Conservation (phyloP, 2,113 vertebrate genomes). For the Ia io region DNA sequence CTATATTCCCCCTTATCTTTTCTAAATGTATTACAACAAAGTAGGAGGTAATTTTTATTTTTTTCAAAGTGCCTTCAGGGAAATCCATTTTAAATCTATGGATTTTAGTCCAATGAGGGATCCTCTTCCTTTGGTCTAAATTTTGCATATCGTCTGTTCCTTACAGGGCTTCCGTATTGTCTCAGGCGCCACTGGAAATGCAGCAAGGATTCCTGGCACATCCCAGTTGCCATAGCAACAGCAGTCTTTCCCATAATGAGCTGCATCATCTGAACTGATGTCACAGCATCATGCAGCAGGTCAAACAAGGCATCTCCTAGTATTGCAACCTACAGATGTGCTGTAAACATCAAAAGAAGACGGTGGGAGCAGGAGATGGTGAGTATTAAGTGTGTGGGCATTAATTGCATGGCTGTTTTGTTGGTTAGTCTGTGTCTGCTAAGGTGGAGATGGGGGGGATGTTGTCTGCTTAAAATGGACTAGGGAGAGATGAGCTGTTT, state of each 20-base stretch:
- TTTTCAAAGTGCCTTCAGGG: constrained; percentile 33
- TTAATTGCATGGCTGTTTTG: constrained; percentile 70
- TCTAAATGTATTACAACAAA: constrained; percentile 29
- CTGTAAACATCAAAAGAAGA: constrained; percentile 88
- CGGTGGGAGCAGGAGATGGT: constrained; percentile 91
- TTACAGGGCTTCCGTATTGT: constrained; percentile 88
- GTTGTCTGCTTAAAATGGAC: constrained; percentile 82
- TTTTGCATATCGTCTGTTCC: constrained; percentile 82
- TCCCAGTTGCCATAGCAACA: constrained; percentile 95
- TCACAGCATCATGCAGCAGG: constrained; percentile 95
- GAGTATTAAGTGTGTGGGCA: constrained; percentile 81
- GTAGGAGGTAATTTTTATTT: constrained; percentile 13
- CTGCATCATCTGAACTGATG: constrained; percentile 96
- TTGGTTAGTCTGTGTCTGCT: constrained; percentile 67
- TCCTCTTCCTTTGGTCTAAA: constrained; percentile 59
- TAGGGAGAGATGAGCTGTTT: constrained; percentile 78
- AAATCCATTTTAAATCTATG: constrained; percentile 56
- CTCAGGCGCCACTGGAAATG: constrained; percentile 89
- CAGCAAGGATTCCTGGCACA: constrained; percentile 92
- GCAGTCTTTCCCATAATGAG: constrained; percentile 93
- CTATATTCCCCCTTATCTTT: neutral
- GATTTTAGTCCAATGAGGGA: constrained; percentile 52
- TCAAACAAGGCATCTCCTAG: constrained; percentile 89
- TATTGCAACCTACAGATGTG: constrained; percentile 89
- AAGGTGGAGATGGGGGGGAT: constrained; percentile 68